Evolutionary conservation across 2,113 vertebrate genomes (phyloP), one percentile per base, ranked within the genome.

Genomic region (Carassius gibelio): DNA sequence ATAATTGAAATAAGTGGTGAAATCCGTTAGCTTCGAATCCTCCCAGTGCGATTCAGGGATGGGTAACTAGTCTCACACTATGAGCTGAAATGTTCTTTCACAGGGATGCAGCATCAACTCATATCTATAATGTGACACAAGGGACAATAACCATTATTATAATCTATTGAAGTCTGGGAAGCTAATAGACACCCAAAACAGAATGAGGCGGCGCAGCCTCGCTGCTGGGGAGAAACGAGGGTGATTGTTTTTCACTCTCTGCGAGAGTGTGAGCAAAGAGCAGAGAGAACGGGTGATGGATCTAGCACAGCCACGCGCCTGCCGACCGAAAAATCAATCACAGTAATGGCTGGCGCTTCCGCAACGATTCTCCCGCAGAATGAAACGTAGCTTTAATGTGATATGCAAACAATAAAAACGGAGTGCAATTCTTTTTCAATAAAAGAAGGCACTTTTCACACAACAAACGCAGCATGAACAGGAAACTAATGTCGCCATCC

Each of bases 271-370:
- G 66, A 82, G 66, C 82, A 85, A 85, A 83, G 89, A 87, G 85
- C 81, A 86, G 82, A 38, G 13, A 52, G 72, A 78, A 74, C 13
- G 62, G 26, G 87, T 85, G 88, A 87, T 82, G 88, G 72, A 90
- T 90, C 78, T 86, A 83, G 76, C 42, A 30, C 76, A 81, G 75
- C 59, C 61, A 57, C 74, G 78, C 75, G 77, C 88, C 88, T 84
- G 87, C 80, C 78, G 66, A 68, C 55, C 50, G 77, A 84, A 86
- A 87, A 85, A 90, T 91, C 89, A 89, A 90, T 90, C 90, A 89
- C 81, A 14, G 81, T 88, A 89, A 90, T 88, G 87, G 87, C 83
- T 69, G 78, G 68, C 86, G 78, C 85, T 85, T 81, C 83, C 26
- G 75, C 84, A 61, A 84, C 79, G 34, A 83, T 84, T 75, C 88